A percentile compares a stretch with the other conserved stretches of the same genome.
Evolutionary conservation across 1,140 invertebrate genomes (phyloP).

Genomic region (Drosophila sturtevanti): DNA sequence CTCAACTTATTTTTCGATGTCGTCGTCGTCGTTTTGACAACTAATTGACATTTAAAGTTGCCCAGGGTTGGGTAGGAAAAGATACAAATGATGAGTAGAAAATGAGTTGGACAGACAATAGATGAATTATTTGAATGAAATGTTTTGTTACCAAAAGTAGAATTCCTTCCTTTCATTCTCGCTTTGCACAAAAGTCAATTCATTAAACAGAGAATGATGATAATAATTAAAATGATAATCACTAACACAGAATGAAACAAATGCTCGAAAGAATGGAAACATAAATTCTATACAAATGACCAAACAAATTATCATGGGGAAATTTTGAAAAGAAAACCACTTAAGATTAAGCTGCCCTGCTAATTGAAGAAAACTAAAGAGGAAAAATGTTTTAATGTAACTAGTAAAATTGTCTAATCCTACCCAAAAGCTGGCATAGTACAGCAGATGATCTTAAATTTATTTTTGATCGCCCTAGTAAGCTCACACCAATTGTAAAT

Average conservation of each 20-base stretch:
- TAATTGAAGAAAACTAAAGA: too few species aligned
- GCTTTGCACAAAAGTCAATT: constrained; percentile 1
- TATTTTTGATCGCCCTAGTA: too few species aligned
- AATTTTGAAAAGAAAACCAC: not conserved
- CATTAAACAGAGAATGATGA: constrained; percentile 21
- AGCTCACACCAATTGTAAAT: too few species aligned
- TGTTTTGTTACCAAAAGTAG: constrained; percentile 6
- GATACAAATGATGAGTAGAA: constrained; percentile 37
- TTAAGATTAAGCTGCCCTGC: not conserved
- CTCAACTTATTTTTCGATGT: not conserved
- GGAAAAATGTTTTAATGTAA: too few species aligned
- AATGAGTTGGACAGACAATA: constrained; percentile 8
- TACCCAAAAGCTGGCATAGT: too few species aligned
- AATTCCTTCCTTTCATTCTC: not conserved
- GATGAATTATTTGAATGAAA: constrained; percentile 40
- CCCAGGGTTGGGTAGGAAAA: constrained; percentile 8
- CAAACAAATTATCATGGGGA: not conserved
- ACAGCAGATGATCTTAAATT: too few species aligned
- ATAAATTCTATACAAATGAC: not conserved
- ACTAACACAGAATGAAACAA: not conserved
- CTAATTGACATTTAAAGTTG: constrained; percentile 78
- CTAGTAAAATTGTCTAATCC: too few species aligned
- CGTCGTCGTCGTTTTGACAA: constrained; percentile 54
- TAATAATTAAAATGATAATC: not conserved
- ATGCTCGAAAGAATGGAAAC: not conserved